A percentile compares a stretch with the other conserved stretches of the same genome.
Evolutionary conservation across 2,797 vertebrate genomes (phyloP).

Genomic region (Melopsittacus undulatus): DNA sequence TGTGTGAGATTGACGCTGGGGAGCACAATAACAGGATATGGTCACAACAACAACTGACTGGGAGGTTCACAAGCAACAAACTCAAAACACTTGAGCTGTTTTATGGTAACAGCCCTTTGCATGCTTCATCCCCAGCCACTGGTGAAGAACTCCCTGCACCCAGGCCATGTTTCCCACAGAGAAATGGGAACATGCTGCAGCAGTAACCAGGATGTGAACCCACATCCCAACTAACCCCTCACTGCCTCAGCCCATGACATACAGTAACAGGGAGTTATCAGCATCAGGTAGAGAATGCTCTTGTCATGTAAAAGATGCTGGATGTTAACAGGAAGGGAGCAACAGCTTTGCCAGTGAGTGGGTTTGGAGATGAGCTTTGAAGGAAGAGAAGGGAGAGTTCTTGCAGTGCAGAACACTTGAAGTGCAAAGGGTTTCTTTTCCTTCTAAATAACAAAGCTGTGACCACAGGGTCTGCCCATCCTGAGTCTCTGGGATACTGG

Average conservation of each 20-base stretch:
- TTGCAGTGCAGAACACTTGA: neutral
- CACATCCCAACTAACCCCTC: neutral
- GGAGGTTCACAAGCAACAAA: neutral
- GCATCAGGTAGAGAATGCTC: neutral
- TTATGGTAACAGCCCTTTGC: neutral
- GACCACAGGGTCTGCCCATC: neutral
- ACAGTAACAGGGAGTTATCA: neutral
- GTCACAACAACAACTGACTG: neutral
- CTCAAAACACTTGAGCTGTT: neutral
- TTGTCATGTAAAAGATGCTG: neutral
- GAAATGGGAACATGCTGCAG: neutral
- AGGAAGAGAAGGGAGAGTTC: neutral
- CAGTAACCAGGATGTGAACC: neutral
- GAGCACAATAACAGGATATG: neutral
- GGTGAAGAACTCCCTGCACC: neutral
- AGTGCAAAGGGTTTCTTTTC: neutral
- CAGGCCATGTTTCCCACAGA: neutral
- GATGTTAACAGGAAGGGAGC: neutral
- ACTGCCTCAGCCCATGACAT: neutral
- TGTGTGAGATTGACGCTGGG: neutral
- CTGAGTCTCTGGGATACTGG: neutral
- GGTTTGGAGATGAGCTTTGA: neutral
- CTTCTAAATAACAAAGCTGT: neutral
- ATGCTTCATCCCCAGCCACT: neutral
- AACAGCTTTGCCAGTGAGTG: neutral